Base-by-base conservation (phyloP, 2,797 vertebrate genomes). In the Coregonus sp. region DNA sequence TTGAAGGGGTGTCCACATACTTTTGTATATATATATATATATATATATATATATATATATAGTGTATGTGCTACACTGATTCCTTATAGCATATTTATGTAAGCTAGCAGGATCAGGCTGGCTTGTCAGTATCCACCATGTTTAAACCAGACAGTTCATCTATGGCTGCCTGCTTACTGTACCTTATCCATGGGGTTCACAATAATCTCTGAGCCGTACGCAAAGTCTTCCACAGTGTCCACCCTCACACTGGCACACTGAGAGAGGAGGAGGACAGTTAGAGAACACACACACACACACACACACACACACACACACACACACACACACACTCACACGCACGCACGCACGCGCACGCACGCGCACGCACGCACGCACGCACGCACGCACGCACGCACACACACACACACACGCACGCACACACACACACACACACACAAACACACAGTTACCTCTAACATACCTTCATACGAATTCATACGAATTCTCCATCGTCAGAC, bases 151-250 rank as follows among this genome's bases (percentile, higher is more conserved):
- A 0, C 40, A 40, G 37, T 40, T 40, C 7, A 47, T 47, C 0
- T 29, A 29, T 63, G 18, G 18, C 25, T 2, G 70, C 25, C 5
- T 7, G 31, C 4, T 15, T 18, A 5, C 47, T 29, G 59, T 54
- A 93, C 89, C 79, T 86, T 78, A 84, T 98, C 97, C 93, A 94
- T 94, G 79, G 91, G 91, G 90, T 98, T 98, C 75, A 97, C 88
- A 9, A 96, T 81, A 74, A 98, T 94, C 75, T 93, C 81, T 25
- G 95, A 92, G 68, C 97, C 97, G 3, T 96, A 97, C 12, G 96
- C 96, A 56, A 99, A 98, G 88, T 98, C 96, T 61, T 96, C 94
- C 85, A 98, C 94, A 0, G 93, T 94, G 91, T 99, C 97, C 85
- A 98, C 95, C 1, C 97, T 94, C 79, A 99, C 90, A 70, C 95